Evolutionary conservation across 1,140 invertebrate species (phyloP), one percentile per base, ranked within the genome.

Genomic region (Nasonia giraulti): DNA sequence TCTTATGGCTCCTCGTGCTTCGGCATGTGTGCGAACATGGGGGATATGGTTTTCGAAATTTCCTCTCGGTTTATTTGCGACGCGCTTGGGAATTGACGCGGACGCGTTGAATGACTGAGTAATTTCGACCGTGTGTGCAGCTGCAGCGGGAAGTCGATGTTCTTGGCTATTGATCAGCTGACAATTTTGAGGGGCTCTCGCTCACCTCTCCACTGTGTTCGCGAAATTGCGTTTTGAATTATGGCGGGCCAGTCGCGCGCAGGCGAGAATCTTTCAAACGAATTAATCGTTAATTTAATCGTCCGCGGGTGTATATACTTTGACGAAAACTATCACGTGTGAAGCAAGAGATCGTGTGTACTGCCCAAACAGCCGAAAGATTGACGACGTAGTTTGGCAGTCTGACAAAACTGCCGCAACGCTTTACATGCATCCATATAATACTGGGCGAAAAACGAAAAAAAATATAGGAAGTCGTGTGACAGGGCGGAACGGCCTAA

Each of bases 11-110:
- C 2, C 33, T 27, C 27, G 73, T 44, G 37, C 37, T 75, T 75
- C 37, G 37, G 17, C 73, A 33, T 10, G 37, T n/a, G 37, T 31
- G 7, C 1, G 37, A 12, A 2, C 1, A 31, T 12, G 17, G 37
- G 73, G 27, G 33, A 23, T 33, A 27, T 44, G 27, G 73, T n/a
- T 75, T 75, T 44, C 73, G 33, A 44, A 55, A 78, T 78, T 78
- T 40, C 12, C 68, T 44, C 74, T 27, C 17, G 62, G 78, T 7
- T 68, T 68, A 23, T 80, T 80, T 80, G 50, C 33, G 50, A 33
- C 44, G 44, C 75, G 3, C 62, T 80, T 68, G 55, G 33, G 62
- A 27, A 33, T 66, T 62, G 6, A 0, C 17, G 2, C 20, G 37
- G n/a, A n/a, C 55, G 50, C 11, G 50, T 14, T 69, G 68, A 71